Evolutionary conservation across 2,113 vertebrate genomes (phyloP).

Genomic region (Colistium nudipinnis): DNA sequence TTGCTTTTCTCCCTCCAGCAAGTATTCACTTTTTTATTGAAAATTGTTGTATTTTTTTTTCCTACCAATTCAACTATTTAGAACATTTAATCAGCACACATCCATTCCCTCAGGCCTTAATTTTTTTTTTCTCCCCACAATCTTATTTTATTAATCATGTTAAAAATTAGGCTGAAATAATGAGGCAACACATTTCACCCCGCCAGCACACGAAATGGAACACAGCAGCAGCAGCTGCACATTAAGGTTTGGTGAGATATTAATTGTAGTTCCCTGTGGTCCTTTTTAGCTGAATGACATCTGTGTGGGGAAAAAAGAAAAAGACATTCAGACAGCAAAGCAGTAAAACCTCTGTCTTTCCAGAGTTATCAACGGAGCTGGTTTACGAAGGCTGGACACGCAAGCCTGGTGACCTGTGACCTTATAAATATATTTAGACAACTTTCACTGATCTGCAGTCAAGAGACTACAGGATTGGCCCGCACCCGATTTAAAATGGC

Average conservation of each 20-base stretch:
- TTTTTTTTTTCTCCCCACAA: conserved; percentile 5
- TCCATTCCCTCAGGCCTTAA: background rate
- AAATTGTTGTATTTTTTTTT: background rate
- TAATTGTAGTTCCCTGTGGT: background rate
- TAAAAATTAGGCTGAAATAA: conserved; percentile 27
- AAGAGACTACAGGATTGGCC: background rate
- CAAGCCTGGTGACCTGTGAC: background rate
- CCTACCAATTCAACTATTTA: background rate
- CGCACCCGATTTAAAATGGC: conserved; percentile 3
- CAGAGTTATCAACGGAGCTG: too few relatives aligned
- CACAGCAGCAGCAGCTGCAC: background rate
- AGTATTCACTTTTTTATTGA: background rate
- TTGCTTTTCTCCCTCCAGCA: background rate
- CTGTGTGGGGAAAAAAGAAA: conserved; percentile 14
- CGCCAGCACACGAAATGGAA: conserved; percentile 10
- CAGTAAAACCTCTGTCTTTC: too few relatives aligned
- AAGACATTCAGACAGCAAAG: background rate
- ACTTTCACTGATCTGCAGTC: background rate
- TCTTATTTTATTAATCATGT: conserved; percentile 25
- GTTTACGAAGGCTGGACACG: background rate
- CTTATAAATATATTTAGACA: background rate
- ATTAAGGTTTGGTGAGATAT: background rate
- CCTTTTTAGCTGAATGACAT: background rate
- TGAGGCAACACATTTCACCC: conserved; percentile 26
- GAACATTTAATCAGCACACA: background rate